Percentiles rank a stretch among this genome's conserved stretches.
Conservation (phyloP, 2,113 vertebrate genomes). For the Petrocephalus zakoni region DNA sequence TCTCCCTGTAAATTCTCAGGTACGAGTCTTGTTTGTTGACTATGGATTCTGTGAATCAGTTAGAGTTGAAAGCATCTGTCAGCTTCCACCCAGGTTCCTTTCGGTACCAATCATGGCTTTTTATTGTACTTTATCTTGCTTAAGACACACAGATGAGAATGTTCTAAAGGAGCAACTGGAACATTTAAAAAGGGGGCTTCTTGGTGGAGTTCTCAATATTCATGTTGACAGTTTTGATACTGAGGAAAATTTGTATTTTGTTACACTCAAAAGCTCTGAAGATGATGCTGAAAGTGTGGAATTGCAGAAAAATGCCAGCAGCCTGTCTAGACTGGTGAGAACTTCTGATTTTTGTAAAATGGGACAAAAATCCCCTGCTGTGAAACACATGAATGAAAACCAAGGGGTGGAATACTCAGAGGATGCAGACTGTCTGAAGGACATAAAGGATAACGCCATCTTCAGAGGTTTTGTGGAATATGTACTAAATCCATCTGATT, state of each 20-base stretch:
- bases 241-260: slow-evolving; percentile 58
- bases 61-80: slow-evolving; percentile 60
- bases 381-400: slow-evolving; percentile 28
- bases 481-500: slow-evolving; percentile 71
- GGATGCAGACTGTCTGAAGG: slow-evolving; percentile 44
- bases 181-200: slow-evolving; percentile 64
- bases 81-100: slow-evolving; percentile 67
- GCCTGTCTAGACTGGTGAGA: not conserved
- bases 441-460: slow-evolving; percentile 54
- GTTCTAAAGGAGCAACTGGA: slow-evolving; percentile 58
- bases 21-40: slow-evolving; percentile 81
- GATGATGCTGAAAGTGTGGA: not conserved
- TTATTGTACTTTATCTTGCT: slow-evolving; percentile 68
- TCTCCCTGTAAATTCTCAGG: slow-evolving; percentile 60
- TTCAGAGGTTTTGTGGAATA: slow-evolving; percentile 68
- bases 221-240: slow-evolving; percentile 55
- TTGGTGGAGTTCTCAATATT: slow-evolving; percentile 60
- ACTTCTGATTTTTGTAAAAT: not conserved
- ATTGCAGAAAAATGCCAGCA: not conserved
- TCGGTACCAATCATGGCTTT: slow-evolving; percentile 70
- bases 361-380: not conserved
- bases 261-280: slow-evolving; percentile 54
- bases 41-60: slow-evolving; percentile 75
- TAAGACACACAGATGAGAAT: slow-evolving; percentile 46
- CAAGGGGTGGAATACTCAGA: slow-evolving; percentile 22